Base-by-base conservation (phyloP, 1,140 invertebrate genomes). In the Zaprionus kolodkinae region DNA sequence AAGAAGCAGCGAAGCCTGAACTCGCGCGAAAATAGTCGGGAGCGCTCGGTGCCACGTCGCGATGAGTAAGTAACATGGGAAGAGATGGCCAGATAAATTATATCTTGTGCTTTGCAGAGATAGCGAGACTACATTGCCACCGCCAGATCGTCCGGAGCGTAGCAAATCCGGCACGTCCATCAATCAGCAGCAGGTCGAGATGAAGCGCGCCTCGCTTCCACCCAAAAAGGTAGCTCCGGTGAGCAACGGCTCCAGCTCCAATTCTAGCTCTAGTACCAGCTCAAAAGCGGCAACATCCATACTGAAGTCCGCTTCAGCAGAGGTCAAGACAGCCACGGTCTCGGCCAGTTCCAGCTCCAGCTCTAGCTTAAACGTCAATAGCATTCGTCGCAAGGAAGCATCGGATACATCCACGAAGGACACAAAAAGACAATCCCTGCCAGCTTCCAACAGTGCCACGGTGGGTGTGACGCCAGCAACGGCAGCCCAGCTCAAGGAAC, bases 401-500 rank as follows among this genome's bases (percentile, higher is more conserved):
- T 70, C 45, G 69, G 76, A 43, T 64, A 75, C 38, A 64, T 70
- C 36, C 72, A 72, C 55, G n/a, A 92, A 92, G 69, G 91, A 93
- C 30, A 77, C 80, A 30, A 92, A 86, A 82, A 89, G 85, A 78
- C 94, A 94, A 38, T 93, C 94, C 48, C 93, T 94, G 63, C 93
- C 93, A 27, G 82, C 92, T 11, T 93, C 93, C 67, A 30, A 30
- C 27, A 45, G n/a, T 13, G 92, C 92, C 6, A 73, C 93, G 93
- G 93, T 27, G 93, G 94, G 12, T 93, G 91, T 6, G 93, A 92
- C 15, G 93, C 93, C 72, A 74, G 93, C 72, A 81, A 93, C 57
- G 92, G 92, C 72, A 93, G 93, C 71, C 27, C 27, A 40, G 2
- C 93, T 94, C 27, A 91, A 95, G 93, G 95, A 95, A 83, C 96